A percentile compares a stretch with the other conserved stretches of the same genome.
These are phyloP conservation scores for Sphaerodactylus townsendi DNA, from an alignment of 2,113 vertebrate genomes.

Conservation along the genomic window DNA sequence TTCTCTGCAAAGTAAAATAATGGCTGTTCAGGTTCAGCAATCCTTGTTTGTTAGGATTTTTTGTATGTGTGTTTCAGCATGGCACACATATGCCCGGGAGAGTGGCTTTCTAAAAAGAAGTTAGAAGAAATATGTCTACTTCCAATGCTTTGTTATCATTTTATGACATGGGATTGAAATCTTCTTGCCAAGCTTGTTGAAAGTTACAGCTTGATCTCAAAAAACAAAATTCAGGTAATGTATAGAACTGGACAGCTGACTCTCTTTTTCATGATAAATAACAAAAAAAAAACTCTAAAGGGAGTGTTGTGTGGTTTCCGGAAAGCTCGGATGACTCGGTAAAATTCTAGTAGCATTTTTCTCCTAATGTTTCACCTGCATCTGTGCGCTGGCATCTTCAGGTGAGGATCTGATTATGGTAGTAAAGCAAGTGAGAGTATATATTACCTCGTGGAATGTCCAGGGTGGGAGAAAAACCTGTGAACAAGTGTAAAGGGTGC, in stretches of 20 bases:
- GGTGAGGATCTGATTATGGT: too few relatives aligned
- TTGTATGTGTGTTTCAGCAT: background rate
- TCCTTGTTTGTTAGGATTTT: background rate
- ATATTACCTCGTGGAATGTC: too few relatives aligned
- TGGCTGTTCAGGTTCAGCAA: too few relatives aligned
- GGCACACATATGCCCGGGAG: background rate
- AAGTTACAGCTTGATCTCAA: slow-evolving; percentile 1
- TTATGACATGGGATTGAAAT: slow-evolving; percentile 17
- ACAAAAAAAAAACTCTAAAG: background rate
- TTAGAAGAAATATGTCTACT: slow-evolving; percentile 32
- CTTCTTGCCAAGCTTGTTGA: slow-evolving; percentile 12
- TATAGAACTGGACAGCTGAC: background rate
- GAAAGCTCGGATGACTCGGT: too few relatives aligned
- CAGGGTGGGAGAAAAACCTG: too few relatives aligned
- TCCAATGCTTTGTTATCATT: slow-evolving; percentile 10
- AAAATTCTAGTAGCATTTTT: too few relatives aligned
- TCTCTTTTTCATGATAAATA: slow-evolving; percentile 16
- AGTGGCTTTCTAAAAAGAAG: slow-evolving; percentile 22
- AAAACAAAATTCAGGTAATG: slow-evolving; percentile 6
- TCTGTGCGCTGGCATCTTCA: too few relatives aligned
- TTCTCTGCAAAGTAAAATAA: background rate
- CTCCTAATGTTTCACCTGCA: too few relatives aligned
- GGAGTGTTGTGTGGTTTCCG: too few relatives aligned
- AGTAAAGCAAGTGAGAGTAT: too few relatives aligned
- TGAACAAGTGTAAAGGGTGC: too few relatives aligned